A percentile compares a stretch with the other conserved stretches of the same genome.
These are phyloP conservation scores for Heliconius aoede DNA, from an alignment of 2,888 invertebrate genomes.

Conservation along the genomic window DNA sequence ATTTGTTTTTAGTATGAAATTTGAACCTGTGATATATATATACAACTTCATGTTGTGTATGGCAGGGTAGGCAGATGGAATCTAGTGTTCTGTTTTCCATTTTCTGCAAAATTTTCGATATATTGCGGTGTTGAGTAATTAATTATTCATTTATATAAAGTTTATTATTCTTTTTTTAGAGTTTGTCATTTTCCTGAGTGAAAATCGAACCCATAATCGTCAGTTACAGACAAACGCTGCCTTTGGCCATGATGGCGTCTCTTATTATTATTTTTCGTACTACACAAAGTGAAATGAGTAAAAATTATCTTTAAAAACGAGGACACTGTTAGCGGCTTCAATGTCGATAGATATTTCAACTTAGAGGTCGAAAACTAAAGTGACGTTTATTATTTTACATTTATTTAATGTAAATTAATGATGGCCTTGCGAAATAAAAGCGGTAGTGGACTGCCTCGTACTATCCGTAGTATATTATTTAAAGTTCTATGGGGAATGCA, in stretches of 20 bases:
- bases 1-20: not conserved
- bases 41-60: too few species aligned
- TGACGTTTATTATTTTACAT: not conserved
- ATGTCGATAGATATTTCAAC: conserved; percentile 23
- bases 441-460: not conserved
- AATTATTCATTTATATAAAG: too few species aligned
- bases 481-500: not conserved
- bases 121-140: too few species aligned
- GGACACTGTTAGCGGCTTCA: conserved; percentile 8
- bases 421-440: conserved; percentile 11
- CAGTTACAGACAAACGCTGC: too few species aligned
- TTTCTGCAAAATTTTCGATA: too few species aligned
- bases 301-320: conserved; percentile 7
- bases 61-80: too few species aligned
- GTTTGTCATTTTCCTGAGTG: too few species aligned
- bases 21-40: not conserved
- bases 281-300: conserved; percentile 4
- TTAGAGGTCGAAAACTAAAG: conserved; percentile 10
- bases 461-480: not conserved
- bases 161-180: too few species aligned
- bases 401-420: conserved; percentile 3
- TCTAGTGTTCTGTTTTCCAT: too few species aligned
- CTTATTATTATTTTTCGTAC: too few species aligned
- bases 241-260: too few species aligned
- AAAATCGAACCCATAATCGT: too few species aligned